Base-by-base conservation (phyloP, 2,888 invertebrate species). In the Vanessa cardui region DNA sequence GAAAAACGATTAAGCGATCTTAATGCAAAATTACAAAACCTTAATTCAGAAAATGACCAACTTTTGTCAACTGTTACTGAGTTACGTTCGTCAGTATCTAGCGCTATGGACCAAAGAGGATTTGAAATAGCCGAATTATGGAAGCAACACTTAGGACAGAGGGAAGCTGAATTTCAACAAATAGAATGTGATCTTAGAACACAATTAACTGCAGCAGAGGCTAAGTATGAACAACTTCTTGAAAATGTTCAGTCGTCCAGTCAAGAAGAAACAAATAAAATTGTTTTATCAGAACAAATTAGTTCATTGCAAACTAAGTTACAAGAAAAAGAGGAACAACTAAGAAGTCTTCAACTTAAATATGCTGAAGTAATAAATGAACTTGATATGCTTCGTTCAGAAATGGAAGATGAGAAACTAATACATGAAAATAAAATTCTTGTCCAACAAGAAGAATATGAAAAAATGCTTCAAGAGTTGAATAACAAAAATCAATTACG, bases 91-190 rank as follows among this genome's bases (percentile, higher is more conserved):
- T 89, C 92, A 7, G 80, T 93, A 50, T 86, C 94, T 50, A 87
- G 90, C 69, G 91, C 94, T 67, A 93, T 95, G 39, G 95, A 95
- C 78, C 95, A 95, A 81, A 91, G 95, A 74, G 95, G 95, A 63
- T 92, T 92, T 76, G 95, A 95, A 87, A 94, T 96, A 68, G 95
- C 95, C 12, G 94, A 94, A 84, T 90, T 95, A 77, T 95, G 95
- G 96, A 95, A 95, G 78, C 91, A 94, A 73, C 95, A 96, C 83
- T 81, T 96, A 67, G 90, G 94, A n/a, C 92, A 93, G 74, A 93
- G 94, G 52, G 95, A 96, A 87, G 87, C 84, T 12, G 95, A 95
- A 75, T 95, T 95, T 77, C 88, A 91, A 69, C 87, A 90, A 72
- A 79, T 83, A 6, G 94, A 94, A 83, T 82, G 86, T 63, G 90